phyloP scores from a whole-genome alignment of 2,888 invertebrate genomes.

The Lithophane socia region DNA sequence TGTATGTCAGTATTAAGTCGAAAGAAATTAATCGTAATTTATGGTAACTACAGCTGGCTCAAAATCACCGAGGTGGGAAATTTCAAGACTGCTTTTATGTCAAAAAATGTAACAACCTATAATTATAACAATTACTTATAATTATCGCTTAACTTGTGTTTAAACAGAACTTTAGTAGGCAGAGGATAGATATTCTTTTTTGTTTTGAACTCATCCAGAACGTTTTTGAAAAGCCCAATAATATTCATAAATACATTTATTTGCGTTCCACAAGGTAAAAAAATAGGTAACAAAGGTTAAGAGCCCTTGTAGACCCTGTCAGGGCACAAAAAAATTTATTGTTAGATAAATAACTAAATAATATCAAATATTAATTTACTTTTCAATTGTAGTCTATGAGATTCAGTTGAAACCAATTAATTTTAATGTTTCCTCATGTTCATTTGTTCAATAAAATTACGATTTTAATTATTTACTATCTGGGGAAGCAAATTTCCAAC shows the following conservation, averaged over 20 bases:
- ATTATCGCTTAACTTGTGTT: neutral
- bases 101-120: neutral
- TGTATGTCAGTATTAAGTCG: neutral
- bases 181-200: neutral
- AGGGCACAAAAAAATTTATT: too few relatives aligned
- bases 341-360: neutral
- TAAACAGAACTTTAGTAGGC: neutral
- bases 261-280: too few relatives aligned
- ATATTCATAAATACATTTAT: too few relatives aligned
- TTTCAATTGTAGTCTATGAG: neutral
- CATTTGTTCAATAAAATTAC: too few relatives aligned
- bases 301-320: too few relatives aligned
- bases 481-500: neutral
- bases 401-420: neutral
- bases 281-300: too few relatives aligned
- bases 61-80: neutral
- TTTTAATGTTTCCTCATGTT: too few relatives aligned
- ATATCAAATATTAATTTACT: too few relatives aligned
- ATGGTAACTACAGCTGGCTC: neutral
- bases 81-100: neutral
- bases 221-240: neutral
- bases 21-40: neutral
- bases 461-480: neutral
- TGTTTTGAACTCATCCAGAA: too few relatives aligned
- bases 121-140: neutral